Percentiles rank a stretch among this genome's conserved stretches.
phyloP scores from a whole-genome alignment of 2,888 invertebrate genomes.

The Crossocerus cetratus region DNA sequence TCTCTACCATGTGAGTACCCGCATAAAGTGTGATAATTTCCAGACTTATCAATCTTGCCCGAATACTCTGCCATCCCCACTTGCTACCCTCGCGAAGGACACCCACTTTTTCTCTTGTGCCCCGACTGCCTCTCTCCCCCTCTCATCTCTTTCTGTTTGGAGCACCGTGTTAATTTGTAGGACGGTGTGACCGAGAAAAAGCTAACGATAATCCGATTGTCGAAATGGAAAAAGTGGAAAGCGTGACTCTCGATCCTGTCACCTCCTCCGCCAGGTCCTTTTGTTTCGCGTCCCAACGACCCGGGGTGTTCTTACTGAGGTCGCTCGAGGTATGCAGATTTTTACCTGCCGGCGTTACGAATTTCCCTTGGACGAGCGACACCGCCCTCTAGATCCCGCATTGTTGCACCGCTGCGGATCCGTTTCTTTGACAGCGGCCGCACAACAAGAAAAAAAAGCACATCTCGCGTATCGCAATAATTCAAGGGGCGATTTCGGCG shows the following conservation, averaged over 20 bases:
- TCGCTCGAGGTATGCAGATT: slow-evolving; percentile 53
- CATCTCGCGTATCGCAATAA: slow-evolving; percentile 2
- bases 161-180: slow-evolving; percentile 10
- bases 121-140: slow-evolving; percentile 1
- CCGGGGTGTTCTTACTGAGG: slow-evolving; percentile 20
- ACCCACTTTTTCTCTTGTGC: too few species aligned
- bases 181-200: slow-evolving; percentile 21
- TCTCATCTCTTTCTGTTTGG: background rate
- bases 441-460: background rate
- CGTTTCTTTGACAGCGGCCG: background rate
- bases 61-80: too few species aligned
- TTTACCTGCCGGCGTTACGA: slow-evolving; percentile 57
- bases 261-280: slow-evolving; percentile 34
- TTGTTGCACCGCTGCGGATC: background rate
- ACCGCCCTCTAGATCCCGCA: background rate
- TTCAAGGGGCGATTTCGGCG: background rate
- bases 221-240: slow-evolving; percentile 55
- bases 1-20: too few species aligned
- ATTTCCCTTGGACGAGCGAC: slow-evolving; percentile 22
- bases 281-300: slow-evolving; percentile 38
- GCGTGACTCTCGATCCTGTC: slow-evolving; percentile 58
- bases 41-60: too few species aligned
- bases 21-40: too few species aligned
- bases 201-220: slow-evolving; percentile 39
- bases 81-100: too few species aligned